Evolutionary conservation across 2,797 vertebrate genomes (phyloP), one percentile per base, ranked within the genome.

Genomic region (Amblyraja radiata): DNA sequence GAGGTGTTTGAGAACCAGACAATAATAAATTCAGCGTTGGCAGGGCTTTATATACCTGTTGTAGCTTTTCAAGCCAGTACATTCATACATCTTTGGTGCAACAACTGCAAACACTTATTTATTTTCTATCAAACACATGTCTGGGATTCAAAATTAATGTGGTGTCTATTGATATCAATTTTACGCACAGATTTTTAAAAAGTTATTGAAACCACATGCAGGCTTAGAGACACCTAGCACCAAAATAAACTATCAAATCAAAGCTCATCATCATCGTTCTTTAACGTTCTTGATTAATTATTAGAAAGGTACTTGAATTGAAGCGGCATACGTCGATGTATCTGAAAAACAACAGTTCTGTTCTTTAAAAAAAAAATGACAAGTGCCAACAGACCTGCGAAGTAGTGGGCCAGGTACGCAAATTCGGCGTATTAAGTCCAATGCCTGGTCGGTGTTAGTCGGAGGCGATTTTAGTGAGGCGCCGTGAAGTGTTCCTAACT

Each of bases 371-470:
- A 88, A 36, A 86, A 36, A 5, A 73, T 39, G 71, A 14, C n/a
- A 68, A 36, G 18, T 18, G n/a, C 14, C 61, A 88, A 88, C 84
- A 65, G 84, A 88, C 84, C 84, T 88, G 84, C 36, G 32, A 65
- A 88, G 61, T 32, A n/a, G 84, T 88, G 84, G n/a, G 14, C 36
- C 61, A 65, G n/a, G 63, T 63, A 32, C 28, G 61, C 63, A 36
- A 32, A 88, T 32, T 86, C 83, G 61, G 25, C n/a, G 32, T 32
- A n/a, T 14, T 39, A 39, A 88, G 65, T 11, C n/a, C 74, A 32
- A 18, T 18, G n/a, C 2, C n/a, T 11, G 77, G 71, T 18, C 16
- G 14, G 71, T 21, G 18, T 2, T 21, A 39, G 71, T 73, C 71
- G 71, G 23, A 21, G 16, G 16, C 2, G 73, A 73, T 3, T 6